A percentile compares a stretch with the other conserved stretches of the same genome.
These are phyloP conservation scores for Tapera naevia DNA, from an alignment of 2,797 vertebrate genomes.

Conservation along the genomic window DNA sequence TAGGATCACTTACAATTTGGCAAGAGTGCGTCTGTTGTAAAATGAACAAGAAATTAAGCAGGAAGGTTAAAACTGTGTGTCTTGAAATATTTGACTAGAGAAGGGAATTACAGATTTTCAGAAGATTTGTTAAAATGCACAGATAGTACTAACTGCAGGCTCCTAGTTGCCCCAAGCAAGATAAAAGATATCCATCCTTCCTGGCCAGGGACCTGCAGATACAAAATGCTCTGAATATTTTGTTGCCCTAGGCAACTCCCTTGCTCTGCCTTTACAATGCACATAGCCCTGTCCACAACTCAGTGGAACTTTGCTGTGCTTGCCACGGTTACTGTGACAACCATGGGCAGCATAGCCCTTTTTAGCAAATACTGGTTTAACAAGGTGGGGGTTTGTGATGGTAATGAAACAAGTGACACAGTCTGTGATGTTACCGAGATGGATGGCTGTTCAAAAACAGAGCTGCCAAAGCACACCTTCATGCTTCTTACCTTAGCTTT, in stretches of 20 bases:
- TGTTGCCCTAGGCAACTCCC: constrained; percentile 20
- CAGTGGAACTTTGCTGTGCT: background rate
- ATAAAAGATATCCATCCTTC: background rate
- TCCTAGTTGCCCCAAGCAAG: background rate
- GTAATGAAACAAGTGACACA: background rate
- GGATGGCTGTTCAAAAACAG: background rate
- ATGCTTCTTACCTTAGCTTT: background rate
- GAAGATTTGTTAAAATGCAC: background rate
- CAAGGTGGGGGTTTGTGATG: background rate
- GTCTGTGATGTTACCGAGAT: background rate
- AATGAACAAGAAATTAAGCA: background rate
- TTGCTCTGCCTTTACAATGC: background rate
- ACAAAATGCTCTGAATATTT: background rate
- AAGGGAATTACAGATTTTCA: background rate
- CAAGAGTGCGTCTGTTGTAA: background rate
- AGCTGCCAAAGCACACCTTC: background rate
- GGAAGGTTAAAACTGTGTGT: background rate
- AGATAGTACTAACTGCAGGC: background rate
- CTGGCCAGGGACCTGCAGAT: background rate
- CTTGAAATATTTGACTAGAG: background rate
- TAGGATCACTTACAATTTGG: background rate
- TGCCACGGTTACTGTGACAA: constrained; percentile 22
- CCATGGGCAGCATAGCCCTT: background rate
- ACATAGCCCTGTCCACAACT: background rate
- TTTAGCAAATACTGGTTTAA: background rate